These are phyloP conservation scores for Lepidocolaptes lacrymiger DNA, from an alignment of 2,797 vertebrate genomes.

Conservation along the genomic window DNA sequence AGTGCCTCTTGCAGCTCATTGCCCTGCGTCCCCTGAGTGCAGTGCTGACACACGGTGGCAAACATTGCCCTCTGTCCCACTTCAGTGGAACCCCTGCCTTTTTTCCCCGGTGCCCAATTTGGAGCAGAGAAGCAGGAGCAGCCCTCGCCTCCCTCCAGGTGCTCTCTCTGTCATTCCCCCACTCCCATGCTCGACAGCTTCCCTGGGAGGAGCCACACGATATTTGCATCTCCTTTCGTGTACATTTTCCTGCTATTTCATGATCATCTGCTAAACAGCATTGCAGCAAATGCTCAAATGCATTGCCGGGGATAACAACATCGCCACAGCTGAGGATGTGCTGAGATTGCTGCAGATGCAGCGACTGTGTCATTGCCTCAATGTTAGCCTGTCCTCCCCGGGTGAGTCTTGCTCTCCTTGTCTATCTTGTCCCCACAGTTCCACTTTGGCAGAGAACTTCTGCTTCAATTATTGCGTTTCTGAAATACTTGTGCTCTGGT, in stretches of 20 bases:
- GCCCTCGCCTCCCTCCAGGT: background rate
- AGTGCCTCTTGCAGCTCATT: background rate
- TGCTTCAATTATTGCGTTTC: background rate
- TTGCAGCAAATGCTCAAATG: background rate
- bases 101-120: background rate
- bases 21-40: background rate
- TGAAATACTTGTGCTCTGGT: background rate
- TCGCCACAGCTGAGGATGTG: background rate
- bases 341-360: constrained; percentile 12
- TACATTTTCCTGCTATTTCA: background rate
- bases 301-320: background rate
- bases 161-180: background rate
- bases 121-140: background rate
- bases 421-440: background rate
- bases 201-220: background rate
- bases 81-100: background rate
- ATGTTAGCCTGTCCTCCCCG: background rate
- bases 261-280: constrained; percentile 14
- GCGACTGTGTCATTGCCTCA: background rate
- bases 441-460: background rate
- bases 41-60: background rate
- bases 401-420: background rate
- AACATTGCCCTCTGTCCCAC: background rate
- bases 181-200: background rate
- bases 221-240: background rate